phyloP scores from a whole-genome alignment of 1,140 invertebrate genomes.

The Lysiphlebus fabarum region DNA sequence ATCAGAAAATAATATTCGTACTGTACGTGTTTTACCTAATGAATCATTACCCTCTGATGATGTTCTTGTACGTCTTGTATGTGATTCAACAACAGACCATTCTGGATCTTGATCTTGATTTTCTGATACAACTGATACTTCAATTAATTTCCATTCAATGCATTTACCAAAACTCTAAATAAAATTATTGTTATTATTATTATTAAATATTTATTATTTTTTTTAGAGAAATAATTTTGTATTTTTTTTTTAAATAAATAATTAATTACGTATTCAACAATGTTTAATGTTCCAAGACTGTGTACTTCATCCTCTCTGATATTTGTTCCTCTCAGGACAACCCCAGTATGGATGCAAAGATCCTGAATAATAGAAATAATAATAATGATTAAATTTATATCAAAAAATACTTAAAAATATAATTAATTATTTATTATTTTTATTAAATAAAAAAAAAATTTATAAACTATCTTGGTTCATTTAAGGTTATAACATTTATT shows the following conservation, averaged over 20 bases:
- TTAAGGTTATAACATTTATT: no score
- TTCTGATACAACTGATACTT: conserved; percentile 68
- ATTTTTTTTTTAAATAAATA: conserved; percentile 17
- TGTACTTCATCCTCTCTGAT: conserved; percentile 51
- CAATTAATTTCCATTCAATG: conserved; percentile 78
- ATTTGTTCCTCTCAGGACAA: conserved; percentile 46
- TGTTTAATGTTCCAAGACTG: conserved; percentile 50
- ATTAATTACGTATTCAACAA: conserved; percentile 52
- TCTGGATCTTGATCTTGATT: conserved; percentile 75
- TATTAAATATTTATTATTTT: background rate
- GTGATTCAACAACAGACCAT: conserved; percentile 76
- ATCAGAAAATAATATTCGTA: conserved; percentile 64
- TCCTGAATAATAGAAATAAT: conserved; percentile 39
- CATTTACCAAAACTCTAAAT: conserved; percentile 56
- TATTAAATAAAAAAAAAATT: no score
- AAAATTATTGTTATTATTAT: conserved; percentile 12
- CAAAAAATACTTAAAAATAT: no score
- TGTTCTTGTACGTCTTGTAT: conserved; percentile 57
- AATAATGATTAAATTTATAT: background rate
- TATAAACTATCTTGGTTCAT: no score
- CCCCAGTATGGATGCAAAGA: conserved; percentile 50
- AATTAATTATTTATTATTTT: no score
- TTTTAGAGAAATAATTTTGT: background rate
- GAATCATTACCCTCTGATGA: conserved; percentile 58
- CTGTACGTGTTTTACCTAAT: conserved; percentile 56